Evolutionary conservation across 2,888 invertebrate genomes (phyloP).

Genomic region (Omphaloscelis lunosa): DNA sequence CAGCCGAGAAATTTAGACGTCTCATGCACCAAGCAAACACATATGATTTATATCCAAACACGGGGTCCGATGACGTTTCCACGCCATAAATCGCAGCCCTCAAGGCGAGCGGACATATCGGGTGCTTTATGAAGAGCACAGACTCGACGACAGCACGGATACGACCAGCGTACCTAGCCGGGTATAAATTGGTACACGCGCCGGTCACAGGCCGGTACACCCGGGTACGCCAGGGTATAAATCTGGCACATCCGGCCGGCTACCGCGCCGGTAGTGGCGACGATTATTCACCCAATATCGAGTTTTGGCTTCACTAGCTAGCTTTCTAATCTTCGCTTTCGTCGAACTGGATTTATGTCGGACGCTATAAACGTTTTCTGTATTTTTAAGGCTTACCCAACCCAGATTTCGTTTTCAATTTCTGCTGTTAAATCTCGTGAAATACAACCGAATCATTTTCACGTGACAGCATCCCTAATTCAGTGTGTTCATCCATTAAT

Average conservation of each 20-base stretch:
- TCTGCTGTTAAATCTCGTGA: conserved; percentile 31
- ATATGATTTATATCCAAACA: conserved; percentile 88
- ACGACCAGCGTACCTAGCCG: conserved; percentile 72
- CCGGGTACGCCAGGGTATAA: conserved; percentile 84
- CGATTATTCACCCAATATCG: conserved; percentile 91
- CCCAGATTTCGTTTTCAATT: conserved; percentile 47
- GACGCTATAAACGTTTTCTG: conserved; percentile 64
- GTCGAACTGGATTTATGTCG: conserved; percentile 84
- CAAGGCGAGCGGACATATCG: conserved; percentile 88
- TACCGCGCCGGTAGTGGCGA: conserved; percentile 90
- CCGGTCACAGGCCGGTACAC: conserved; percentile 79
- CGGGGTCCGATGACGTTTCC: conserved; percentile 89
- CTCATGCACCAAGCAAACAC: conserved; percentile 84
- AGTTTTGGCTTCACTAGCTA: conserved; percentile 90
- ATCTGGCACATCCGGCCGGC: conserved; percentile 89
- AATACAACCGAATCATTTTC: conserved; percentile 55
- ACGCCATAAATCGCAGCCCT: conserved; percentile 89
- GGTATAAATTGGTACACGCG: conserved; percentile 71
- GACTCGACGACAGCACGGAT: conserved; percentile 84
- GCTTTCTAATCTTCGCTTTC: conserved; percentile 88
- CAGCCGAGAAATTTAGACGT: conserved; percentile 79
- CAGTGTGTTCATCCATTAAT: conserved; percentile 56
- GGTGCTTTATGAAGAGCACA: conserved; percentile 87
- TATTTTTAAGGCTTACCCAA: conserved; percentile 62
- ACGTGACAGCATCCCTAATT: conserved; percentile 56